Evolutionary conservation across 2,113 vertebrate genomes (phyloP).

Genomic region (Ceuthmochares aereus): DNA sequence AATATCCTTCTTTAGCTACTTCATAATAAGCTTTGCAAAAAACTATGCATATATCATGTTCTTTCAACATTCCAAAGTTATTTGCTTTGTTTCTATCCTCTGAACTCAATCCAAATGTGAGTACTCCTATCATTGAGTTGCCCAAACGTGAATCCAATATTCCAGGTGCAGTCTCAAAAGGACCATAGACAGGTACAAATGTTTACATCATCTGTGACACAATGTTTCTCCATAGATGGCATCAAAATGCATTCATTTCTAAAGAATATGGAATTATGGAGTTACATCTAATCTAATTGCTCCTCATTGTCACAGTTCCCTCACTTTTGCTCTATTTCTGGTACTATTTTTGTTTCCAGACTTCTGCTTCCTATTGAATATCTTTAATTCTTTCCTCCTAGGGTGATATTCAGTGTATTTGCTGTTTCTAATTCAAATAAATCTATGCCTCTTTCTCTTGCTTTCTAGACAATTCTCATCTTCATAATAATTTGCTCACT

Average conservation of each 20-base stretch:
- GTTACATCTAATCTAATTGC: slow-evolving; percentile 8
- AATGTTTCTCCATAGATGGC: slow-evolving; percentile 11
- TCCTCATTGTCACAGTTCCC: neutral
- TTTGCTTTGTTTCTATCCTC: neutral
- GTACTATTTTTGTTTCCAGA: neutral
- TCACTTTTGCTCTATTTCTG: neutral
- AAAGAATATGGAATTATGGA: neutral
- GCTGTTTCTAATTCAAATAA: neutral
- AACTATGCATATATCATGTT: neutral
- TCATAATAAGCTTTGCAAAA: slow-evolving; percentile 18
- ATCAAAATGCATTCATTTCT: slow-evolving; percentile 1
- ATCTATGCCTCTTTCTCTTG: neutral
- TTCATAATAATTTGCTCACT: neutral
- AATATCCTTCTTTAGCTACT: slow-evolving; percentile 40
- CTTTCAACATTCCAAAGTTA: neutral
- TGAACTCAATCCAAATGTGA: slow-evolving; percentile 49
- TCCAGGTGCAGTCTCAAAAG: slow-evolving; percentile 64
- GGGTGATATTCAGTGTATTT: neutral
- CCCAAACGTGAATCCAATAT: slow-evolving; percentile 14
- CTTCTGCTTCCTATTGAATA: neutral
- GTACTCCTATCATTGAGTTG: neutral
- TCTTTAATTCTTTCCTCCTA: neutral
- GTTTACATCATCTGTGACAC: neutral
- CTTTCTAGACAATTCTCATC: neutral
- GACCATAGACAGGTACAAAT: neutral